Evolutionary conservation across 2,797 vertebrate genomes (phyloP), one percentile per base, ranked within the genome.

Genomic region (Loris lydekkerianus): DNA sequence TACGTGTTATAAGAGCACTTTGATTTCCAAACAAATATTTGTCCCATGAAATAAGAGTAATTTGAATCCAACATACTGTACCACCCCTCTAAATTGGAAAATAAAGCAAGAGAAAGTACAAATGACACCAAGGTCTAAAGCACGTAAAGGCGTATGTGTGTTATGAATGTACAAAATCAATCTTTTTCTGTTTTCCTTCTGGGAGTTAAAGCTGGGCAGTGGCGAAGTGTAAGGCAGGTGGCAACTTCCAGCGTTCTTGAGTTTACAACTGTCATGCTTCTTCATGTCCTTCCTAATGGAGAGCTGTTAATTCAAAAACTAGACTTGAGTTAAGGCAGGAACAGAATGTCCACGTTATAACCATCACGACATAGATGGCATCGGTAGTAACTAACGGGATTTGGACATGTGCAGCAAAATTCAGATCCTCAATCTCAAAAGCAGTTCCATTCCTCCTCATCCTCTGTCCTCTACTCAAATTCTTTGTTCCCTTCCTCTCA

Each of bases 11-110:
- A 78, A 18, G n/a, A 89, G 53, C 37, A 77, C 56, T 78, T n/a
- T 5, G 13, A 84, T 78, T 89, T 89, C n/a, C 21, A 84, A 88
- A 70, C 37, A 83, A 46, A 77, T 70, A 60, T 77, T n/a, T 84
- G 43, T 63, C 21, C 25, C 53, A 70, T 60, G 65, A 91, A n/a
- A 69, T 78, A 77, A 88, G 61, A 10, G 40, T 72, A 77, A 75
- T 86, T 82, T 21, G 49, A 80, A 37, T 60, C 31, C 21, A 40
- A 14, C 77, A 69, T 43, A 27, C 46, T 63, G 18, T 40, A 49
- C 11, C 7, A 46, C 25, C 67, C 31, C 60, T 14, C 58, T 82
- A 75, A 95, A 87, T 11, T 82, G 69, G 46, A 93, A 86, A 93
- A 46, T 46, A 70, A 73, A 81, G 21, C 46, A 58, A 69, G 20